Conservation (phyloP, 92 coral and sea anemone species). For the Bergia sp. region DNA sequence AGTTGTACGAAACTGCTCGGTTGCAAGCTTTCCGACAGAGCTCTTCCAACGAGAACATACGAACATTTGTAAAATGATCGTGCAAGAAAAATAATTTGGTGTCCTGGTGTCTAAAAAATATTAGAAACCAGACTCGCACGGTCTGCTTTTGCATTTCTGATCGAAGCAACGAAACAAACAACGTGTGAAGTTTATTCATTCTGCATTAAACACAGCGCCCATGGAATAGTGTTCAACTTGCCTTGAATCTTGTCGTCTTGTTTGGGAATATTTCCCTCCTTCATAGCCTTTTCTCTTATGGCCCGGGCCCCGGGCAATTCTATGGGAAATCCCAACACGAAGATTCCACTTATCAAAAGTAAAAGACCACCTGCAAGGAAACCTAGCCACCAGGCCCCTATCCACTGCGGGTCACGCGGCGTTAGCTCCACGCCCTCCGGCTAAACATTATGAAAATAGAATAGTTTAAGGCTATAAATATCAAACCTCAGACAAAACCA, state of each 20-base stretch:
- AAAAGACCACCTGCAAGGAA: slow-evolving; percentile 63
- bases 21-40: no score
- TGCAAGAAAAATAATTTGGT: no score
- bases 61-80: no score
- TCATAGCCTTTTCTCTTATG: slow-evolving; percentile 70
- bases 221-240: not conserved
- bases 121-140: no score
- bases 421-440: slow-evolving; percentile 75
- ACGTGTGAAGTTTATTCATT: no score
- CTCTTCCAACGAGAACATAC: no score
- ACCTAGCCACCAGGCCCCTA: slow-evolving; percentile 99
- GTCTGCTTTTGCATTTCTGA: no score
- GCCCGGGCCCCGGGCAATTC: slow-evolving; percentile 78
- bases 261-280: slow-evolving; percentile 65
- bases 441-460: slow-evolving; percentile 38
- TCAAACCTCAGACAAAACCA: not conserved
- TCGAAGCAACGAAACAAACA: no score
- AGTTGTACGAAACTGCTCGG: no score
- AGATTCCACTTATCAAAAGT: slow-evolving; percentile 51
- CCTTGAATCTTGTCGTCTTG: slow-evolving; percentile 59
- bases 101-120: no score
- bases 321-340: slow-evolving; percentile 82
- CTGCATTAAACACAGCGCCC: no score
- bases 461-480: no score
- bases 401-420: slow-evolving; percentile 85